Evolutionary conservation across 2,797 vertebrate species (phyloP).

Genomic region (Falco novaeseelandiae): DNA sequence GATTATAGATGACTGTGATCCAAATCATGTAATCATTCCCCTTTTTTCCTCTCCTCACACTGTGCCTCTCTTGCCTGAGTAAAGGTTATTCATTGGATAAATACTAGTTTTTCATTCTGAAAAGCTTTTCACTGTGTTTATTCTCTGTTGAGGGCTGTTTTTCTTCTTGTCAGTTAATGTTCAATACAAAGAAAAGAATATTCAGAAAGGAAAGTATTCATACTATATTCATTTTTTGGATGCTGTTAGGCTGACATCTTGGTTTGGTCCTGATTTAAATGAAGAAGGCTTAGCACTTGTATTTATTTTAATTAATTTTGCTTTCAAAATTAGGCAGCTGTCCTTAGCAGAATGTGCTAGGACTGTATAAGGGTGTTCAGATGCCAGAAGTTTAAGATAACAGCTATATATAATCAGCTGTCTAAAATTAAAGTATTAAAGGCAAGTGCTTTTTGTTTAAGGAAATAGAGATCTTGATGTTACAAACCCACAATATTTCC

Average conservation of each 20-base stretch:
- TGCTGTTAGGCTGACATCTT: neutral
- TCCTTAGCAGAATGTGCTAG: neutral
- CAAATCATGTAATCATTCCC: neutral
- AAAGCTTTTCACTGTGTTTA: neutral
- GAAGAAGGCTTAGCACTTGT: neutral
- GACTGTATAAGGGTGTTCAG: neutral
- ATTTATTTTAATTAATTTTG: neutral
- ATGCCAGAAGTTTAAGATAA: neutral
- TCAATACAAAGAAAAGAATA: neutral
- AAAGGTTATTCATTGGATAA: constrained; percentile 31
- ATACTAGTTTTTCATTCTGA: constrained; percentile 14
- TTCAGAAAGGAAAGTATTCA: neutral
- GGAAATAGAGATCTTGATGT: neutral
- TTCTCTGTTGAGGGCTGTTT: neutral
- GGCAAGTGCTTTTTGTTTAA: neutral
- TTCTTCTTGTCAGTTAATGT: neutral
- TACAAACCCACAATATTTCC: neutral
- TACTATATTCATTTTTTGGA: neutral
- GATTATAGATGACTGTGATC: constrained; percentile 2
- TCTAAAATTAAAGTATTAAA: neutral
- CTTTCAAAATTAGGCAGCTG: neutral
- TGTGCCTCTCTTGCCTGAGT: neutral
- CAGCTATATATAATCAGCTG: neutral
- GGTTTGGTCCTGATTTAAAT: neutral
- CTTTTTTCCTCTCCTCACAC: neutral